Conservation (phyloP, 1,140 invertebrate genomes). For the Kradibia gibbosae region DNA sequence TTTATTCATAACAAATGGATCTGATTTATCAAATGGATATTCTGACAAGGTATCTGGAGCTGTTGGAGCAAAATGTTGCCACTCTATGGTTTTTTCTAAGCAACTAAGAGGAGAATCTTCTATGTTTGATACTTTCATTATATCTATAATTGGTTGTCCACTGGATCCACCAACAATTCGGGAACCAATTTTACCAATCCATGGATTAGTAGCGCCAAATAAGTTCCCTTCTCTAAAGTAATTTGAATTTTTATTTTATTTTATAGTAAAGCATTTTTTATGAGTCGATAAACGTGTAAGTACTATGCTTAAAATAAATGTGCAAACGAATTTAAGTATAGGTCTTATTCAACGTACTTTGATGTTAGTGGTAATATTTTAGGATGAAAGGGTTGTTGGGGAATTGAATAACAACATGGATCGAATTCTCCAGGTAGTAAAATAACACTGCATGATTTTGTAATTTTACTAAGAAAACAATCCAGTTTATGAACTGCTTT, state of each 20-base stretch:
- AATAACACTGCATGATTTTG: constrained; percentile 78
- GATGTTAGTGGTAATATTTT: constrained; percentile 78
- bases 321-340: not conserved
- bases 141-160: constrained; percentile 86
- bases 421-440: constrained; percentile 93
- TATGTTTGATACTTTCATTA: constrained; percentile 75
- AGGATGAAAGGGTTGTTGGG: constrained; percentile 92
- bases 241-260: constrained; percentile 77
- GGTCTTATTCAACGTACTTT: constrained; percentile 56
- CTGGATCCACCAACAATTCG: constrained; percentile 81
- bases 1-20: constrained; percentile 90
- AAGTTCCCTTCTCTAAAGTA: constrained; percentile 83
- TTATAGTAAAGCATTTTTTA: not conserved
- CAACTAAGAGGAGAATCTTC: constrained; percentile 62
- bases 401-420: constrained; percentile 88
- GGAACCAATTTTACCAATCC: constrained; percentile 81
- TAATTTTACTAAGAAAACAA: constrained; percentile 74
- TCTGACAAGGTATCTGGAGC: constrained; percentile 93
- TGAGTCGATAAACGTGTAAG: too few species aligned
- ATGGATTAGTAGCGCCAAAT: constrained; percentile 90
- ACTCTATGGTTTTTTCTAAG: constrained; percentile 83
- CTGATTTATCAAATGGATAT: constrained; percentile 85
- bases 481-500: constrained; percentile 80
- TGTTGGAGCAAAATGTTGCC: constrained; percentile 92
- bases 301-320: not conserved